phyloP scores from a whole-genome alignment of 2,797 vertebrate species.

The Dicrostonyx torquatus region DNA sequence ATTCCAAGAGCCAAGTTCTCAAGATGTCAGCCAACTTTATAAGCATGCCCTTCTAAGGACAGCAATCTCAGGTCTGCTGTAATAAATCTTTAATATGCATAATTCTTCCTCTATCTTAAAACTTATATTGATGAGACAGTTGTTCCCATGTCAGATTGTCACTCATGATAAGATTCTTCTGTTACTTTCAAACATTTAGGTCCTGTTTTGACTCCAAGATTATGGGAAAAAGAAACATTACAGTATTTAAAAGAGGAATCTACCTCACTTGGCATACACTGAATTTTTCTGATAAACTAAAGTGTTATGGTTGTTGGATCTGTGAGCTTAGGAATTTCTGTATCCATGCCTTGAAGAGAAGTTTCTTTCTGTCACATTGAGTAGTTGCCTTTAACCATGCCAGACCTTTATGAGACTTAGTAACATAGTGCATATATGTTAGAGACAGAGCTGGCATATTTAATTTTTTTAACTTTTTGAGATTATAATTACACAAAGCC shows the following conservation, averaged over 20 bases:
- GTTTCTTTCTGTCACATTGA: constrained; percentile 11
- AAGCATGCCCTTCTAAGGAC: constrained; percentile 36
- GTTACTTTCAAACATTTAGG: background rate
- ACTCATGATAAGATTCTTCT: background rate
- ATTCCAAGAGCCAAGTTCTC: constrained; percentile 15
- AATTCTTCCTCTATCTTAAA: background rate
- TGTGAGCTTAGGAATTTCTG: background rate
- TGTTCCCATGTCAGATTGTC: background rate
- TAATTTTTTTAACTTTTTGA: background rate
- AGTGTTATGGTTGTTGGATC: background rate
- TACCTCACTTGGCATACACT: background rate
- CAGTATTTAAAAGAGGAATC: constrained; percentile 3
- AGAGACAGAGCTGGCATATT: background rate
- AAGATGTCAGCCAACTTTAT: constrained; percentile 19
- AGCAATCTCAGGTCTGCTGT: background rate
- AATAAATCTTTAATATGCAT: background rate
- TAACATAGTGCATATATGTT: background rate
- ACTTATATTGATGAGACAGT: background rate
- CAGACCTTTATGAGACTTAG: background rate
- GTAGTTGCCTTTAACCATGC: background rate
- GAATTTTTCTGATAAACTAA: constrained; percentile 11
- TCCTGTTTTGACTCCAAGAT: background rate
- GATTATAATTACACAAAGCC: background rate
- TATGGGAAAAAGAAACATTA: background rate
- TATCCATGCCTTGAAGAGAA: background rate